Evolutionary conservation across 2,888 invertebrate genomes (phyloP), one percentile per base, ranked within the genome.

Genomic region (Metalampra italica): DNA sequence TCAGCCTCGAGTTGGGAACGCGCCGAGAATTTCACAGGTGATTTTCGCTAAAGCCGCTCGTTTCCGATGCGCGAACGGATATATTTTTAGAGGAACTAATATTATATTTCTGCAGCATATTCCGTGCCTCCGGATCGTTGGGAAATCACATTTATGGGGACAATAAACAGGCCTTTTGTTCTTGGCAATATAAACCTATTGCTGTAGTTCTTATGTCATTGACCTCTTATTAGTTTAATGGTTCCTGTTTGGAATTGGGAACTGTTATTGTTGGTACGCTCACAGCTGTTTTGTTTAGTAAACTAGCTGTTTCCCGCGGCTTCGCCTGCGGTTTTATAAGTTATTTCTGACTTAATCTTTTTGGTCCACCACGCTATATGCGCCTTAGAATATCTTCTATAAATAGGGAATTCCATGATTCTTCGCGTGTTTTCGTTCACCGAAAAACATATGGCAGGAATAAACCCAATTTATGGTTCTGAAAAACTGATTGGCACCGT

Each of bases 51-150:
- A 74, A 80, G 71, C 63, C 62, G 13, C 62, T 64, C 71, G 69
- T 68, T 78, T 75, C 72, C 71, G 68, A 75, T 67, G 64, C 62
- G 59, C 64, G 67, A 70, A 65, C 62, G 65, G 68, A 71, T 77
- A 72, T 76, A 78, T 82, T 80, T 78, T 75, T 76, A 76, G 71
- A 75, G 65, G 69, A 72, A 74, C 70, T 65, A 52, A 72, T 72
- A 77, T 79, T 78, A 72, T 76, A 81, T 82, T 78, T 76, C 56
- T 64, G 44, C 44, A 34, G 22, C 22, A 38, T 34, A 11, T 37
- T 7, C 42, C 29, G 39, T 43, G 42, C 29, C 39, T 46, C 9
- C 12, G 12, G 14, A 14, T 50, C 15, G 43, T 29, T 29, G 37
- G 42, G 42, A 29, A 45, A 44, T 48, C 15, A 43, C 9, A 8